phyloP scores from a whole-genome alignment of 2,113 vertebrate species.

The Sinocyclocheilus maitianheensis region DNA sequence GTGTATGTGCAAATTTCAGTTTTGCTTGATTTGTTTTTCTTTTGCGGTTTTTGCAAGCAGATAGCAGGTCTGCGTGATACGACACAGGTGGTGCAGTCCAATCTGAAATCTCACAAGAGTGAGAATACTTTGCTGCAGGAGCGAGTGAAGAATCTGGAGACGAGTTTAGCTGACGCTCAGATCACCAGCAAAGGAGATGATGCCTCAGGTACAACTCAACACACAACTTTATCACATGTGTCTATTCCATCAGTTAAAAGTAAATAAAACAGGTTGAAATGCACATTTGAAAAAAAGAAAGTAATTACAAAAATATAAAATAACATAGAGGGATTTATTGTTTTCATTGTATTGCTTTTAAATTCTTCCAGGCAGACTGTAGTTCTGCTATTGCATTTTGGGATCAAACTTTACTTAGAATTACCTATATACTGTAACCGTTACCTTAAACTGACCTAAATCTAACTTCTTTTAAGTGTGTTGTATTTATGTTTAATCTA shows the following conservation, averaged over 20 bases:
- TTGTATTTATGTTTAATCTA: neutral
- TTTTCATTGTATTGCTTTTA: too few relatives aligned
- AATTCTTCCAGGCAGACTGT: neutral
- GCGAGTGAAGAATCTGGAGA: slow-evolving; percentile 84
- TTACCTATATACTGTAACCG: neutral
- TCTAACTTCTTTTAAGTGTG: neutral
- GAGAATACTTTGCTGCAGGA: slow-evolving; percentile 88
- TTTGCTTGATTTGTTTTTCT: neutral
- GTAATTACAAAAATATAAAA: too few relatives aligned
- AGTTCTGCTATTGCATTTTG: neutral
- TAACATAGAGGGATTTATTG: too few relatives aligned
- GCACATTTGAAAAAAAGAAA: too few relatives aligned
- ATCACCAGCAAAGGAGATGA: slow-evolving; percentile 13
- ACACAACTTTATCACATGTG: neutral
- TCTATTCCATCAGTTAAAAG: neutral
- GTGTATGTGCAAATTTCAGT: neutral
- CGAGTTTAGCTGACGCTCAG: slow-evolving; percentile 76
- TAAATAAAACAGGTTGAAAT: neutral
- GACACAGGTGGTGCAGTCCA: slow-evolving; percentile 80
- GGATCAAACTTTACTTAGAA: neutral
- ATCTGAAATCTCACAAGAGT: slow-evolving; percentile 83
- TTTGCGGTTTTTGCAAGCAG: slow-evolving; percentile 66
- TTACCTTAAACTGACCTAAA: neutral
- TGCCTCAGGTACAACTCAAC: slow-evolving; percentile 56
- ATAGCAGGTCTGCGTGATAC: slow-evolving; percentile 79